Base-by-base conservation (phyloP, 1,140 invertebrate species). In the Drosophila yakuba region DNA sequence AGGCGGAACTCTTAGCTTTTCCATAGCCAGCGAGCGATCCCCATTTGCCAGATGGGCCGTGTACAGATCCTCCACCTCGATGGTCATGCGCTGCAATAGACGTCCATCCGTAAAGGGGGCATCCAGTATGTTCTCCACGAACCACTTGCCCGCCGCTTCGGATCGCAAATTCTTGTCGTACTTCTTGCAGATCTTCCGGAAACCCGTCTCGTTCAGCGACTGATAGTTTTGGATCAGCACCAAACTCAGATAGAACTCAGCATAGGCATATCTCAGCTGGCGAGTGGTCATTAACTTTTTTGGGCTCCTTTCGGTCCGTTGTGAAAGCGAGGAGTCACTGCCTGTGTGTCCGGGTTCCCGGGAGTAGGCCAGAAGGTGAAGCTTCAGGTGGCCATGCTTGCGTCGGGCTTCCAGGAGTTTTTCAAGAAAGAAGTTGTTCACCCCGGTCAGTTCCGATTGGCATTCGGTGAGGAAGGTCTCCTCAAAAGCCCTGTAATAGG, bases 181-280 rank as follows among this genome's bases (percentile, higher is more conserved):
- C 93, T 99, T 99, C 92, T 99, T 99, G 35, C 99, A 94, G 89
- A 99, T 99, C 93, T 99, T 99, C 62, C 98, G 95, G 93, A 99
- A 99, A 0, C 99, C 99, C 11, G 98, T 99, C 85, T 98, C 98
- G 93, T 99, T 99, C 6, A 99, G 93, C 86, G 98, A 98, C 91
- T 97, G 96, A 79, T 97, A 97, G 82, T 97, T 97, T 81, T 97
- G 96, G 25, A 97, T 93, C 3, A 99, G 94, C 72, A 99, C 98
- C 15, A 99, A 91, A 77, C 97, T 98, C 0, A 99, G 94, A 92
- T 99, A 99, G 93, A 99, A 99, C 94, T 99, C 99, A 78, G 97
- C 98, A 92, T 99, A 99, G 0, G 98, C 98, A 50, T 99, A 93
- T 93, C 99, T 99, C 8, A 99, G 92, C 86, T 99, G 98, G 77